Percentiles rank a stretch among this genome's conserved stretches.
phyloP scores from a whole-genome alignment of 2,888 invertebrate species.

The Galerucella nymphaeae region DNA sequence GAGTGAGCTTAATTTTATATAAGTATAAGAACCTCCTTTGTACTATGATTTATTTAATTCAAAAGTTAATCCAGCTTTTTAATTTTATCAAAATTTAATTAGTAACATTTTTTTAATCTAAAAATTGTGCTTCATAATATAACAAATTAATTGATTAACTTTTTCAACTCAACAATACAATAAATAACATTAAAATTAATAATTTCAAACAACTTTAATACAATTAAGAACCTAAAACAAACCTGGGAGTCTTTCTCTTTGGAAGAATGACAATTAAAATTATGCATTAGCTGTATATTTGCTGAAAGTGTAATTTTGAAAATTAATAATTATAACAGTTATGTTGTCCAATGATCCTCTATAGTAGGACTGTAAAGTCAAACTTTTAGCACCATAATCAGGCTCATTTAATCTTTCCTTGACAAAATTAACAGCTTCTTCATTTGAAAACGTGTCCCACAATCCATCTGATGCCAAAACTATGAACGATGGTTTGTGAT shows the following conservation, averaged over 20 bases:
- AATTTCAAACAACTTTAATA: neutral
- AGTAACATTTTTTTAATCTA: no score
- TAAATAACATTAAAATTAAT: neutral
- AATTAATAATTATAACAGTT: slow-evolving; percentile 90
- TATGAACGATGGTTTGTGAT: slow-evolving; percentile 89
- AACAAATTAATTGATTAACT: no score
- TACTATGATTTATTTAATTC: neutral
- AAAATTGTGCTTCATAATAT: no score
- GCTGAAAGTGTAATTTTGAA: slow-evolving; percentile 68
- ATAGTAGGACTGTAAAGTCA: slow-evolving; percentile 90
- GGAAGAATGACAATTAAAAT: no score
- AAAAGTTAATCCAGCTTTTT: neutral
- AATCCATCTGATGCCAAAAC: slow-evolving; percentile 95
- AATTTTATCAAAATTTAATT: neutral
- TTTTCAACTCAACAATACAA: no score
- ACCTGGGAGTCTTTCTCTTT: no score
- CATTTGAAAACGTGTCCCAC: slow-evolving; percentile 96
- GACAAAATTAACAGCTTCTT: slow-evolving; percentile 91
- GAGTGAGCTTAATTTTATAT: neutral
- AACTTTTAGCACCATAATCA: slow-evolving; percentile 90
- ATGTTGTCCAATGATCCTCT: slow-evolving; percentile 96
- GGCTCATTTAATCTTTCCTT: slow-evolving; percentile 87
- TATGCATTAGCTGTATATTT: slow-evolving; percentile 26
- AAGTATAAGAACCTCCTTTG: neutral
- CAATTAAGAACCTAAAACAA: no score